Evolutionary conservation across 1,140 invertebrate species (phyloP).

Genomic region (Rhopalosiphum padi): DNA sequence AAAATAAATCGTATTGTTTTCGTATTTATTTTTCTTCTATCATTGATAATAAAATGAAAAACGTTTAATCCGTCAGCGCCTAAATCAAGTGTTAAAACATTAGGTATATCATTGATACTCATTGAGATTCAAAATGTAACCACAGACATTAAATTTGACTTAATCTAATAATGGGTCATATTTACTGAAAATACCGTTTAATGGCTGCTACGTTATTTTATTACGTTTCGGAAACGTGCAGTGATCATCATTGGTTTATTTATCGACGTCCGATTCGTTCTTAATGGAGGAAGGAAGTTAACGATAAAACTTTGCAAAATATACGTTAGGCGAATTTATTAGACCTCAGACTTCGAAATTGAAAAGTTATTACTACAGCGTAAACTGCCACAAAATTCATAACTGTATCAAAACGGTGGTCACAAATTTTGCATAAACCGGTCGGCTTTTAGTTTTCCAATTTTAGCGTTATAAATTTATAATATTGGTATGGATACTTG

Average conservation of each 20-base stretch:
- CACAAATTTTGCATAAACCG: not conserved
- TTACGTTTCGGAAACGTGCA: not conserved
- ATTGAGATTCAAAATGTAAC: constrained; percentile 8
- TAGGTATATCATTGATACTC: not conserved
- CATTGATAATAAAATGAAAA: not conserved
- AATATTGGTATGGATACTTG: not conserved
- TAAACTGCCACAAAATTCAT: not conserved
- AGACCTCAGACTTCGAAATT: not conserved
- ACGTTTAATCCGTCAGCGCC: not conserved
- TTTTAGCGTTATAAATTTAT: not conserved
- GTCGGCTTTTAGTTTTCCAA: not conserved
- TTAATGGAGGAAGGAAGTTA: not conserved
- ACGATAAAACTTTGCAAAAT: not conserved
- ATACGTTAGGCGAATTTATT: not conserved
- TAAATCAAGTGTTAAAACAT: not conserved
- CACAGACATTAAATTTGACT: not conserved
- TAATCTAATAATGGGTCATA: not conserved
- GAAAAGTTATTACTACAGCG: not conserved
- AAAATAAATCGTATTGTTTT: not conserved
- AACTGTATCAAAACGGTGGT: not conserved
- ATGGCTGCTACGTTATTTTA: not conserved
- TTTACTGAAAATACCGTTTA: not conserved
- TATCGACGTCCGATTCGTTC: not conserved
- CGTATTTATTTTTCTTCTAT: not conserved
- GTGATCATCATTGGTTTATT: constrained; percentile 12